Evolutionary conservation across 2,888 invertebrate species (phyloP), one percentile per base, ranked within the genome.

Genomic region (Actias luna): DNA sequence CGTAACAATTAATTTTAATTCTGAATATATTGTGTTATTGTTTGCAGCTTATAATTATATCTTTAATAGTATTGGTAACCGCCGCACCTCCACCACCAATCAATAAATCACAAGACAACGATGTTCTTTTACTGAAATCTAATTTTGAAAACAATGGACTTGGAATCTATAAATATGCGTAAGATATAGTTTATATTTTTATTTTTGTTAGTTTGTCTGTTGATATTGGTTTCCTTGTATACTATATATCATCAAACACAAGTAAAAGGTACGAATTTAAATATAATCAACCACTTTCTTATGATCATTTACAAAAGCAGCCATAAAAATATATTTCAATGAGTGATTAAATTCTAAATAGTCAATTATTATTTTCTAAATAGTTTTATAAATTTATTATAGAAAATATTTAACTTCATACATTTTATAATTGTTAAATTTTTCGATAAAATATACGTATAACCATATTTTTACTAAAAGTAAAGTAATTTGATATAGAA

Each of bases 61-160:
- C 33, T 33, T 33, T 33, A 8, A 12, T 22, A 46, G 39, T 22
- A 25, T 10, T 59, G 3, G 36, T 59, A 7, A 42, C 27, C 25
- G 39, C 59, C 3, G 29, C n/a, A 16, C 42, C 59, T 27, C 16
- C 59, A 5, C 59, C 59, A 27, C 3, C n/a, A 29, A 55, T 5
- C n/a, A 29, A 55, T 27, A 22, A 50, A 4, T 7, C 55, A 7
- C 7, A 59, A 5, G 25, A 29, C 27, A 22, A 42, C n/a, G n/a
- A n/a, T 42, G 29, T 25, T 10, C 12, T 10, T 59, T 60, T 62
- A 5, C 12, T 65, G 27, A 39, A 59, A 60, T 63, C 52, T 59
- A 35, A 64, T 42, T 68, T 39, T 59, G 58, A 68, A 31, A 65
- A 62, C 61, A 60, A 67, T 16, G 65, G 65, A 66, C 60, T 39